Percentiles rank a stretch among this genome's conserved stretches.
Conservation (phyloP, 2,797 vertebrate species). For the Gouania willdenowi region DNA sequence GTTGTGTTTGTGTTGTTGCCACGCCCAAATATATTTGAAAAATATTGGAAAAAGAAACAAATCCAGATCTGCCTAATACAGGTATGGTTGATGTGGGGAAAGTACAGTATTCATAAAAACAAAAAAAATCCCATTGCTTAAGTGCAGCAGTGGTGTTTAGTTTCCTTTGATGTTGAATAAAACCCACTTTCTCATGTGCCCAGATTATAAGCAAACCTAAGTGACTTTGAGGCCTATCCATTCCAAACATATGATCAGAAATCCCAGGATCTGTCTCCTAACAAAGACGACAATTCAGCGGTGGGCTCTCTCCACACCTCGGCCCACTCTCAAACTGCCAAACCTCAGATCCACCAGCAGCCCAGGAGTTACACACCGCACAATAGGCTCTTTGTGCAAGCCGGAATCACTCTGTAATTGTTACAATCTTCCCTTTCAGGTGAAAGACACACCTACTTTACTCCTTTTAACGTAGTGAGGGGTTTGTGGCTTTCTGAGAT, state of each 20-base stretch:
- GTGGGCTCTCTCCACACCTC: slow-evolving; percentile 48
- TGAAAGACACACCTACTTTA: slow-evolving; percentile 48
- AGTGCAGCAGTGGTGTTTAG: too few relatives aligned
- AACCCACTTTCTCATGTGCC: slow-evolving; percentile 27
- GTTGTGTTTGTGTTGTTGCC: too few relatives aligned
- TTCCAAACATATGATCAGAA: slow-evolving; percentile 56
- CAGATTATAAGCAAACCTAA: slow-evolving; percentile 27
- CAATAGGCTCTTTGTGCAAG: slow-evolving; percentile 62
- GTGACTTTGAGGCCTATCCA: slow-evolving; percentile 43
- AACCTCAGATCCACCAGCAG: slow-evolving; percentile 61
- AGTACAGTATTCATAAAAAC: too few relatives aligned
- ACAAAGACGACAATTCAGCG: slow-evolving; percentile 67
- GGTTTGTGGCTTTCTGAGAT: slow-evolving; percentile 30
- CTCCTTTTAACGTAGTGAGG: slow-evolving; percentile 37
- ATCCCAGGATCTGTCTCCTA: slow-evolving; percentile 56
- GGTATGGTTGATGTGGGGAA: too few relatives aligned
- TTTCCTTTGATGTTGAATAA: background rate
- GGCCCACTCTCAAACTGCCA: slow-evolving; percentile 38
- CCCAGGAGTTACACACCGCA: slow-evolving; percentile 34
- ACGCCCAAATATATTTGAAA: too few relatives aligned
- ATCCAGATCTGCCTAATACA: too few relatives aligned
- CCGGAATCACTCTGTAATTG: slow-evolving; percentile 65
- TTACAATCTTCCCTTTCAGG: slow-evolving; percentile 67
- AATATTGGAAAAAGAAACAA: too few relatives aligned
- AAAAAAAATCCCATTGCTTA: too few relatives aligned